A percentile compares a stretch with the other conserved stretches of the same genome.
These are phyloP conservation scores for Copidosoma floridanum DNA, from an alignment of 1,140 invertebrate species.

Conservation along the genomic window DNA sequence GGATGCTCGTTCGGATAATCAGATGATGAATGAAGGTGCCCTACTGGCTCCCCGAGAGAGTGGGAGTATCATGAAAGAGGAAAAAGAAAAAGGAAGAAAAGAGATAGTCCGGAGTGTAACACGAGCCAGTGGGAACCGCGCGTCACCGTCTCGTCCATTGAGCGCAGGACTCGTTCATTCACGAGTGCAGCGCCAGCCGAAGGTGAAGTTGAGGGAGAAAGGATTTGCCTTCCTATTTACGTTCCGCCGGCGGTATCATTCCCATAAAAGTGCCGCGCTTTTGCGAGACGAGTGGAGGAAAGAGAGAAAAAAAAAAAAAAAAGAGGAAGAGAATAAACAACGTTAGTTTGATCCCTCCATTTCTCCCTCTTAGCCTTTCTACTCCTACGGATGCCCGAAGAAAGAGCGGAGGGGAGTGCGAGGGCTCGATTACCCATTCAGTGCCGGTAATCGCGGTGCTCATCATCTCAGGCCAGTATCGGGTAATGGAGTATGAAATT, in stretches of 20 bases:
- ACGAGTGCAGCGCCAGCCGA: background rate
- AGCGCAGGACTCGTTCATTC: constrained; percentile 30
- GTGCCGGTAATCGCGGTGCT: constrained; percentile 13
- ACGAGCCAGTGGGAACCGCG: constrained; percentile 52
- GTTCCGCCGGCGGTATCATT: constrained; percentile 33
- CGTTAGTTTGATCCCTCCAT: background rate
- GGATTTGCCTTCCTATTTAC: constrained; percentile 38
- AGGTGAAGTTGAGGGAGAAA: constrained; percentile 42
- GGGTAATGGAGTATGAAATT: constrained; percentile 21
- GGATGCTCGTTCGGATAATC: too few species aligned
- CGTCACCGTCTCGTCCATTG: constrained; percentile 41
- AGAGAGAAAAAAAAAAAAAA: constrained; percentile 18
- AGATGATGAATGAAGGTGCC: too few species aligned
- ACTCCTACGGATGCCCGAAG: background rate
- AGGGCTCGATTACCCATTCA: constrained; percentile 29
- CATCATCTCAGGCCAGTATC: constrained; percentile 13
- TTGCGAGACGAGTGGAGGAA: too few species aligned
- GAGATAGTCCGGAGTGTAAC: too few species aligned
- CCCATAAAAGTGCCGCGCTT: constrained; percentile 24
- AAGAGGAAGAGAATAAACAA: too few species aligned
- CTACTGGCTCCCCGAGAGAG: too few species aligned
- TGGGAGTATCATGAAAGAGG: too few species aligned
- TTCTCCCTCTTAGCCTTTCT: background rate
- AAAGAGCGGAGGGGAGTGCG: constrained; percentile 1
- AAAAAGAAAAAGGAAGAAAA: too few species aligned